Percentiles rank a stretch among this genome's conserved stretches.
Evolutionary conservation across 1,140 invertebrate genomes (phyloP).

Genomic region (Pseudobourletiella spinata): DNA sequence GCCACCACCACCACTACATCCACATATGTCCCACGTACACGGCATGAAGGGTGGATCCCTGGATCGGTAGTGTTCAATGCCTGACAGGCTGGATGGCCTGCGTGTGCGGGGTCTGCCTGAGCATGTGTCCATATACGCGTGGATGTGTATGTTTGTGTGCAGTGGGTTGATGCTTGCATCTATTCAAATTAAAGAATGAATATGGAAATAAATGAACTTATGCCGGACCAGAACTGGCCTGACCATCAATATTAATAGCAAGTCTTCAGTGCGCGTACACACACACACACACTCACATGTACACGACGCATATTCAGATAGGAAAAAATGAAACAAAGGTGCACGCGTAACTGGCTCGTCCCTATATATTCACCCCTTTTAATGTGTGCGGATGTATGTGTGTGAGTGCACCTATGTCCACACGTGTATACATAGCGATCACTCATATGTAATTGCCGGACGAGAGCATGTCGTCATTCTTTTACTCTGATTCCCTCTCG

Average conservation of each 20-base stretch:
- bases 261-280: not conserved
- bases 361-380: conserved; percentile 1
- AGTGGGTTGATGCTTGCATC: not conserved
- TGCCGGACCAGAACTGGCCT: conserved; percentile 11
- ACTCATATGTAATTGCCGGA: not conserved
- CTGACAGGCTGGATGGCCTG: too few relatives aligned
- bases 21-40: too few relatives aligned
- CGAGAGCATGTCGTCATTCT: not conserved
- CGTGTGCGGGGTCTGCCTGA: too few relatives aligned
- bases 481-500: not conserved
- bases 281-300: too few relatives aligned
- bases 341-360: conserved; percentile 8
- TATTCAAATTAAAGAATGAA: conserved; percentile 14
- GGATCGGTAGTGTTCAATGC: too few relatives aligned
- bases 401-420: not conserved
- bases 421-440: not conserved
- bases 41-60: too few relatives aligned
- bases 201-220: conserved; percentile 16
- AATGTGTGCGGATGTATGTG: not conserved
- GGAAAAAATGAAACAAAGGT: conserved; percentile 16
- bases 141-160: not conserved
- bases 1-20: too few relatives aligned
- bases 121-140: not conserved
- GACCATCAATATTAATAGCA: conserved; percentile 12
- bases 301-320: conserved; percentile 8